Conservation (phyloP, 2,113 vertebrate genomes). For the Numida meleagris region DNA sequence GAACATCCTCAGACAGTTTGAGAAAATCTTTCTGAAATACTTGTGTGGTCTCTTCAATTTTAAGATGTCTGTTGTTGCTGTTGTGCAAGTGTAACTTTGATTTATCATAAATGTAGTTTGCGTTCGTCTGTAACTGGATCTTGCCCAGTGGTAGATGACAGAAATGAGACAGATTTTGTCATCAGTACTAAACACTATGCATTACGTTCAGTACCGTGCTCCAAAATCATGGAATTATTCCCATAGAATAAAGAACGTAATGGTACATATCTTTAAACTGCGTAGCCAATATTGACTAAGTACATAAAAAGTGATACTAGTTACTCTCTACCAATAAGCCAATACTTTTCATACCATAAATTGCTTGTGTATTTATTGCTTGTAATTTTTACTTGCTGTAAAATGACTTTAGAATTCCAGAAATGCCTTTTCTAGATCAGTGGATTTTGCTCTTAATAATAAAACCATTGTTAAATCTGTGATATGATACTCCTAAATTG, state of each 20-base stretch:
- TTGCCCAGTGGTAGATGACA: not conserved
- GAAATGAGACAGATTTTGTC: not conserved
- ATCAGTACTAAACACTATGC: not conserved
- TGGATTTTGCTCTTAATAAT: not conserved
- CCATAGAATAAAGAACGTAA: not conserved
- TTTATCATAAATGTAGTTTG: not conserved
- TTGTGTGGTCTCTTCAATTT: not conserved
- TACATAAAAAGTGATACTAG: not conserved
- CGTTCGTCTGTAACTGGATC: not conserved
- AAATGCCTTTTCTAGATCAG: not conserved
- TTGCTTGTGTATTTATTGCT: not conserved
- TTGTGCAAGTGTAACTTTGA: not conserved
- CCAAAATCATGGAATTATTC: not conserved
- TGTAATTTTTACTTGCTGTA: not conserved
- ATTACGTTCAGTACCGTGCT: not conserved
- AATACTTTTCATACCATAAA: not conserved
- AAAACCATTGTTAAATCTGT: not conserved
- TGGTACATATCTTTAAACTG: not conserved
- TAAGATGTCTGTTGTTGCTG: not conserved
- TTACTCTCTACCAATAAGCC: not conserved
- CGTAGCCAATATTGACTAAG: not conserved
- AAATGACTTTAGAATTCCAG: not conserved
- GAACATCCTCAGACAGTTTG: not conserved
- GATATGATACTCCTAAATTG: not conserved
- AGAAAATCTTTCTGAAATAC: not conserved